Percentiles rank a stretch among this genome's conserved stretches.
Conservation (phyloP, 64 coral and sea anemone species). For the Montipora cactus region DNA sequence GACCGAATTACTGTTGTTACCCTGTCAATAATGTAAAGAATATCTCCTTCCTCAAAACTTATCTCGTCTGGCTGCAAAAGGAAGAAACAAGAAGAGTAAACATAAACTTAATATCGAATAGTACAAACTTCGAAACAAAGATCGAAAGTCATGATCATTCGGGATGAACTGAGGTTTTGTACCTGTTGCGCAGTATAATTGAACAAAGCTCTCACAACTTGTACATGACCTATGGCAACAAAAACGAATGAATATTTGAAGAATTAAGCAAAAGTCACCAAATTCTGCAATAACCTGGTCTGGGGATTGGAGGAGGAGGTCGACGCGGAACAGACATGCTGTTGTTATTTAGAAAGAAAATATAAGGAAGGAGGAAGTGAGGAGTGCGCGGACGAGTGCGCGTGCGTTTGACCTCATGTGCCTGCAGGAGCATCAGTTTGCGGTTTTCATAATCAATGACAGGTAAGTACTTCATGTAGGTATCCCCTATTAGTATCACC, state of each 20-base stretch:
- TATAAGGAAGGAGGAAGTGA: not conserved
- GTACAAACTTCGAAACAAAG: not conserved
- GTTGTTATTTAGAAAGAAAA: not conserved
- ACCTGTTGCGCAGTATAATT: slow-evolving; percentile 96
- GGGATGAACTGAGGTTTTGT: not conserved
- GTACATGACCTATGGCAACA: slow-evolving; percentile 75
- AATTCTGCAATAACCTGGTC: slow-evolving; percentile 68
- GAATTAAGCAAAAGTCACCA: not conserved
- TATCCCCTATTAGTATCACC: no score
- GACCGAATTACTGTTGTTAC: slow-evolving; percentile 34
- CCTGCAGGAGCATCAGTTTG: no score
- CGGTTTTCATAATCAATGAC: no score
- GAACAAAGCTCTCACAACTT: slow-evolving; percentile 84
- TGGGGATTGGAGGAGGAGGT: slow-evolving; percentile 89
- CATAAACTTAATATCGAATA: not conserved
- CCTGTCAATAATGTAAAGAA: slow-evolving; percentile 96
- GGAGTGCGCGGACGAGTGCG: not conserved
- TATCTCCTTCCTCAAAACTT: slow-evolving; percentile 98
- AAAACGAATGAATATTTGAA: not conserved
- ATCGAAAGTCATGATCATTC: not conserved
- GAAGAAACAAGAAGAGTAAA: not conserved
- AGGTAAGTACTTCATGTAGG: no score
- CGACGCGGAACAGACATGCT: slow-evolving; percentile 65
- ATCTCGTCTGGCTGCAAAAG: slow-evolving; percentile 85
- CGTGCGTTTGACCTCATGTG: not conserved